Evolutionary conservation across 92 coral and sea anemone genomes (phyloP).

Genomic region (Porites rus): DNA sequence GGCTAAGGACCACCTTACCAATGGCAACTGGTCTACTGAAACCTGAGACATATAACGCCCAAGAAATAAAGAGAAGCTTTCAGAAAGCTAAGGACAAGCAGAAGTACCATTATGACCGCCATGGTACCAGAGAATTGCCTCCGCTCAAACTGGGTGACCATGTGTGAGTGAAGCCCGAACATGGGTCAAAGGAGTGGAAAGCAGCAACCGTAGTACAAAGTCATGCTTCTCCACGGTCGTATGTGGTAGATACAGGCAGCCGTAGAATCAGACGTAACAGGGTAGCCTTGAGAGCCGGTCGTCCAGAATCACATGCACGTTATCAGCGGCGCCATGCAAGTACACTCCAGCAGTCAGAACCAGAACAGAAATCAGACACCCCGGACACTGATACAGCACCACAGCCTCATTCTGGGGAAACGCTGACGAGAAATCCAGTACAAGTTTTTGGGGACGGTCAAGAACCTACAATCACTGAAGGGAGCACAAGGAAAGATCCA

Average conservation of each 20-base stretch:
- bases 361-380: not conserved
- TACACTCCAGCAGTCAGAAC: too few relatives aligned
- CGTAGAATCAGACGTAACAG: conserved; percentile 8
- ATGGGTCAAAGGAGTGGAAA: conserved; percentile 52
- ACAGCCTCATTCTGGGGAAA: not conserved
- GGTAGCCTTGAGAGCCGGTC: not conserved
- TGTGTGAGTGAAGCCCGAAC: conserved; percentile 37
- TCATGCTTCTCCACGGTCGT: conserved; percentile 35
- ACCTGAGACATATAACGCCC: conserved; percentile 22
- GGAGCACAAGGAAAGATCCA: conserved; percentile 4
- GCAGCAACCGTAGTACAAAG: conserved; percentile 45
- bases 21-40: conserved; percentile 54
- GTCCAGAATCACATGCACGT: not conserved
- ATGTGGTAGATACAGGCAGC: conserved; percentile 30
- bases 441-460: not conserved
- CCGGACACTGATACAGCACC: not conserved
- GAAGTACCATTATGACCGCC: conserved; percentile 47
- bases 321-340: too few relatives aligned
- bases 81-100: conserved; percentile 43
- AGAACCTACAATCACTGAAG: conserved; percentile 4
- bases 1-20: conserved; percentile 51
- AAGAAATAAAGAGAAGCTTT: conserved; percentile 27
- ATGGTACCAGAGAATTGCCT: conserved; percentile 43
- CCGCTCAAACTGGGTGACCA: conserved; percentile 54
- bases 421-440: too few relatives aligned